Conservation (phyloP, 2,888 invertebrate species). For the Busseola fusca region DNA sequence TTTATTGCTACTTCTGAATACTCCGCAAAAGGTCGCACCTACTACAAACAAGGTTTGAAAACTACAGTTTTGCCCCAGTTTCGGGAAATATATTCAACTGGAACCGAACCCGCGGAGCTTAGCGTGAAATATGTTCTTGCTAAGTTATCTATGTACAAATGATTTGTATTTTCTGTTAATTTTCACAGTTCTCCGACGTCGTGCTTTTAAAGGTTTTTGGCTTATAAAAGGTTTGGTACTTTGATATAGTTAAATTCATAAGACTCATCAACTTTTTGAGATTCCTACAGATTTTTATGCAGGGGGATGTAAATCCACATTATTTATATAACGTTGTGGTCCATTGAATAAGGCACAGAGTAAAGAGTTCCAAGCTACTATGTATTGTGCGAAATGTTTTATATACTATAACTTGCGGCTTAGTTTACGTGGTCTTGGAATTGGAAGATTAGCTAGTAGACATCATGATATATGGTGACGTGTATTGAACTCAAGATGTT, state of each 20-base stretch:
- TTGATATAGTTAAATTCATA: not conserved
- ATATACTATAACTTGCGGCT: conserved; percentile 44
- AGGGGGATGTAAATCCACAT: not conserved
- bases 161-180: conserved; percentile 54
- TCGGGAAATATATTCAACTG: conserved; percentile 60
- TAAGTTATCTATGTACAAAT: conserved; percentile 56
- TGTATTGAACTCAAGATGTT: conserved; percentile 59
- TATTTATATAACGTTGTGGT: not conserved
- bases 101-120: conserved; percentile 55
- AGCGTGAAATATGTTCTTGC: conserved; percentile 58
- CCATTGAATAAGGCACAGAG: not conserved
- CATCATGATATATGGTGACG: conserved; percentile 58
- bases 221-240: too few species aligned
- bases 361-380: conserved; percentile 16
- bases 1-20: conserved; percentile 61
- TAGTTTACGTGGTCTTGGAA: conserved; percentile 48
- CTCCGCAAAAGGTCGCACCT: conserved; percentile 58
- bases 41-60: conserved; percentile 60
- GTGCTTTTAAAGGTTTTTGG: not conserved
- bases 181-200: conserved; percentile 3
- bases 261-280: not conserved
- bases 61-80: conserved; percentile 66
- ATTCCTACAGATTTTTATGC: not conserved
- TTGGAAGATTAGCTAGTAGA: conserved; percentile 57
- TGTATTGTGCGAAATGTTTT: conserved; percentile 38